These are phyloP conservation scores for Acromyrmex echinatior DNA, from an alignment of 1,140 invertebrate genomes.

Conservation along the genomic window DNA sequence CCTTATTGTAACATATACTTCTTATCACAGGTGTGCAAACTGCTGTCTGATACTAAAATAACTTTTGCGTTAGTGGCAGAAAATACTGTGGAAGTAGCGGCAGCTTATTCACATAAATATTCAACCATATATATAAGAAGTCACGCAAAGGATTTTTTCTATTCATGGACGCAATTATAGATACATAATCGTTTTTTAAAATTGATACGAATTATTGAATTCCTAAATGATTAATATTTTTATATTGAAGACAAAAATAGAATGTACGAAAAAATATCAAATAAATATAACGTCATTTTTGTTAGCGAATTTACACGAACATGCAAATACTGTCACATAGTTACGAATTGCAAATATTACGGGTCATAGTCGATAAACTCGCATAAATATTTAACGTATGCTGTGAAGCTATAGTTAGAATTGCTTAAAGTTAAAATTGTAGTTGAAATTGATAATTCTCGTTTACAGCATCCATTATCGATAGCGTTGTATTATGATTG, in stretches of 20 bases:
- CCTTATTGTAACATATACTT: conserved; percentile 23
- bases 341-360: conserved; percentile 18
- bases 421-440: neutral
- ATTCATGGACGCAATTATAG: neutral
- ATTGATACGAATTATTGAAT: neutral
- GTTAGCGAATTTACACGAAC: neutral
- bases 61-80: conserved; percentile 1
- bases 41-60: conserved; percentile 48
- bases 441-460: conserved; percentile 29
- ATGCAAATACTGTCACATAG: neutral
- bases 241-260: no score
- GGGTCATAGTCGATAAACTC: neutral
- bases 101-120: conserved; percentile 12
- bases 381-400: neutral
- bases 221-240: conserved; percentile 2
- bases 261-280: neutral
- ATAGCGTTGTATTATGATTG: neutral
- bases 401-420: neutral
- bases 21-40: conserved; percentile 54
- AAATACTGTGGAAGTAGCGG: neutral
- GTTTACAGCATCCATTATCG: neutral
- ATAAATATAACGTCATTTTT: neutral
- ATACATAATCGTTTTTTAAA: conserved; percentile 7
- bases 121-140: neutral
- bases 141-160: neutral